Conservation (phyloP, 2,888 invertebrate species). For the Cephus pulcher region DNA sequence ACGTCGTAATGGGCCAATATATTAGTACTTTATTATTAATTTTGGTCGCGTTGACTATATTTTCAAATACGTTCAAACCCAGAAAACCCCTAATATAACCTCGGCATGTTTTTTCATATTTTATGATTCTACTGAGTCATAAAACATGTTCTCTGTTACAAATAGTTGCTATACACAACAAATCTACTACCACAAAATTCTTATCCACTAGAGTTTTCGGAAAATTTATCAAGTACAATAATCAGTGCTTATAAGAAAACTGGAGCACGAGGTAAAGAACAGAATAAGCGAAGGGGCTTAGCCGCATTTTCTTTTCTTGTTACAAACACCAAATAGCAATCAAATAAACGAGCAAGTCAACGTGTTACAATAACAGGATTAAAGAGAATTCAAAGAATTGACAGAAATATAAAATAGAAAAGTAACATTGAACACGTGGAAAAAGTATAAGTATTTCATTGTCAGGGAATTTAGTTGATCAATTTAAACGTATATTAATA, state of each 20-base stretch:
- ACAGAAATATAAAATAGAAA: not conserved
- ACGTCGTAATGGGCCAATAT: not conserved
- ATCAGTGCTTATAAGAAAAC: not conserved
- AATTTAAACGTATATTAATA: not conserved
- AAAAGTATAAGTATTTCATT: not conserved
- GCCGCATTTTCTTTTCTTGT: not conserved
- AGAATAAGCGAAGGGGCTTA: not conserved
- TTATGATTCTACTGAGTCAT: not conserved
- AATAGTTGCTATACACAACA: not conserved
- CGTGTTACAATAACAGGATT: not conserved
- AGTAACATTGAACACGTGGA: not conserved
- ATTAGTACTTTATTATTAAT: not conserved
- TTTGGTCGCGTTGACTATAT: not conserved
- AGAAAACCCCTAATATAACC: not conserved
- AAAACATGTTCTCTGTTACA: not conserved
- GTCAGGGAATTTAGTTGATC: not conserved
- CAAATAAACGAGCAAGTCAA: not conserved
- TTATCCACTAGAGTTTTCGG: not conserved
- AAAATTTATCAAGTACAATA: not conserved
- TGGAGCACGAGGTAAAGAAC: not conserved
- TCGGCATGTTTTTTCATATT: not conserved
- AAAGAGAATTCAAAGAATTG: not conserved
- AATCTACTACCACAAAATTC: not conserved
- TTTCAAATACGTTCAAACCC: not conserved
- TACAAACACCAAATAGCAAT: not conserved